These are phyloP conservation scores for Thinocorus orbignyianus DNA, from an alignment of 2,113 vertebrate species.

Conservation along the genomic window DNA sequence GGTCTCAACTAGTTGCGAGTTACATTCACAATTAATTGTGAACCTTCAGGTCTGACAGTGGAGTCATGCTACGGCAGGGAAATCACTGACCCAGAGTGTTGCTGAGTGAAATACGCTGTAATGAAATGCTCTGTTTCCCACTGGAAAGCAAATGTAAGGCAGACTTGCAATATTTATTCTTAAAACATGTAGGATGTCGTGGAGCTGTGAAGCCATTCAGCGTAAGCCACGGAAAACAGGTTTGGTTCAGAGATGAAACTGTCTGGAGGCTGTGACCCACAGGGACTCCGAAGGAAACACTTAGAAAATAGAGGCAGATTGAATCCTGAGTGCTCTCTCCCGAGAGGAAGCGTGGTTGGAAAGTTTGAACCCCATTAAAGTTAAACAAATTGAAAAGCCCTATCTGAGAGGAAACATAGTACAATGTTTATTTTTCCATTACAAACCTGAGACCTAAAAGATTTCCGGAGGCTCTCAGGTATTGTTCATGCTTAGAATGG, in stretches of 20 bases:
- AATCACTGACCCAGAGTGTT: neutral
- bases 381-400: constrained; percentile 65
- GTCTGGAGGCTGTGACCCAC: constrained; percentile 23
- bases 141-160: constrained; percentile 5
- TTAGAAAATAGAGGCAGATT: constrained; percentile 51
- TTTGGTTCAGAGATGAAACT: constrained; percentile 30
- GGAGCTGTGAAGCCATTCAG: constrained; percentile 3
- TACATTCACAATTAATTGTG: constrained; percentile 26
- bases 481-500: constrained; percentile 63
- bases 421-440: constrained; percentile 72
- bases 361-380: constrained; percentile 61
- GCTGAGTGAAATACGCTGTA: neutral
- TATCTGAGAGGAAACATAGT: constrained; percentile 71
- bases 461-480: constrained; percentile 61
- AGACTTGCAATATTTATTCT: constrained; percentile 32
- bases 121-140: constrained; percentile 15
- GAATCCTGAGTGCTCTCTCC: constrained; percentile 45
- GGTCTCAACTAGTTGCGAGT: neutral
- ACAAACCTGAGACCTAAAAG: constrained; percentile 56
- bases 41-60: neutral
- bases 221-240: constrained; percentile 6
- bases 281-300: constrained; percentile 53
- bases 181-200: constrained; percentile 30
- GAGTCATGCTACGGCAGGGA: neutral
- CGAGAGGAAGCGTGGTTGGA: constrained; percentile 47